These are phyloP conservation scores for Fragum fragum DNA, from an alignment of 2,888 invertebrate species.

Conservation along the genomic window DNA sequence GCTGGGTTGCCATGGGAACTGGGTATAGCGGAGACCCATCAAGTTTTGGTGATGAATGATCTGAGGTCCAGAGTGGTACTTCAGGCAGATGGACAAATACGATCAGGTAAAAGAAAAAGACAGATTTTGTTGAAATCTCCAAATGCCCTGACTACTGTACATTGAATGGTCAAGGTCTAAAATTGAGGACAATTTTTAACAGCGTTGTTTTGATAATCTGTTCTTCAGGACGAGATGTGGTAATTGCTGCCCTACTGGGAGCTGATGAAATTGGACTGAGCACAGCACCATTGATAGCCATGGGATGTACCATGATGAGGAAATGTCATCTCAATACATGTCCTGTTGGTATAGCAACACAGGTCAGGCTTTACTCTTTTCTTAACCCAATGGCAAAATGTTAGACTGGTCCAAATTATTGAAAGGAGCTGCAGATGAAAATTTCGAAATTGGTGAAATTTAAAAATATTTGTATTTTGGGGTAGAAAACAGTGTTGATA, in stretches of 20 bases:
- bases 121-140: background rate
- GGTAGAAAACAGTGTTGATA: too few relatives aligned
- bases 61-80: slow-evolving; percentile 96
- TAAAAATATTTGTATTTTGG: too few relatives aligned
- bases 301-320: slow-evolving; percentile 99
- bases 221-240: slow-evolving; percentile 94
- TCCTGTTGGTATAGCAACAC: slow-evolving; percentile 99
- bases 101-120: slow-evolving; percentile 90
- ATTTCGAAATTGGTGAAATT: too few relatives aligned
- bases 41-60: slow-evolving; percentile 97
- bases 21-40: slow-evolving; percentile 99
- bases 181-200: too few relatives aligned
- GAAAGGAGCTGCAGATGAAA: too few relatives aligned
- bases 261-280: slow-evolving; percentile 99
- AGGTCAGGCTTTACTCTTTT: too few relatives aligned
- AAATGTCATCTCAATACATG: slow-evolving; percentile 99
- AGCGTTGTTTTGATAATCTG: background rate
- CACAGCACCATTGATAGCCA: slow-evolving; percentile 98
- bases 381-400: too few relatives aligned
- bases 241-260: slow-evolving; percentile 97
- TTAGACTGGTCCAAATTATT: too few relatives aligned
- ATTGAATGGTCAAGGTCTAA: too few relatives aligned
- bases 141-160: background rate
- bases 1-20: slow-evolving; percentile 99
- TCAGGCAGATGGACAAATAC: slow-evolving; percentile 94